Conservation (phyloP, 1,140 invertebrate genomes). For the Nephotettix cincticeps region DNA sequence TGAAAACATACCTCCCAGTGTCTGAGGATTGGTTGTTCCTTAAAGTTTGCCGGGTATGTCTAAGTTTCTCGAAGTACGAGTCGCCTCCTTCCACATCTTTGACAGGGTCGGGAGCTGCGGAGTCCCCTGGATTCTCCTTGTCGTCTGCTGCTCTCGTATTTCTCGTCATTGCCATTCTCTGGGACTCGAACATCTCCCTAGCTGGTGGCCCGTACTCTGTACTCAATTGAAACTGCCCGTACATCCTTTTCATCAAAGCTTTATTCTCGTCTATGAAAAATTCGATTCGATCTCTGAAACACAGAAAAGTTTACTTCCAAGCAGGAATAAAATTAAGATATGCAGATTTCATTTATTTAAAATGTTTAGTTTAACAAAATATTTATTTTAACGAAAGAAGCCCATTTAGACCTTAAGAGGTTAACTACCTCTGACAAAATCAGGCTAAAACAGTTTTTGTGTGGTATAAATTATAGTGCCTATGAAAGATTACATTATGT, state of each 20-base stretch:
- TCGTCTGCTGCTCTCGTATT: slow-evolving; percentile 17
- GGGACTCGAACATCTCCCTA: slow-evolving; percentile 45
- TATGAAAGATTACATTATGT: too few species aligned
- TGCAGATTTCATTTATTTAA: neutral
- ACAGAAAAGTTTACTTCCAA: neutral
- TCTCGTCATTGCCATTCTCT: slow-evolving; percentile 6
- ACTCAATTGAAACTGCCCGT: slow-evolving; percentile 75
- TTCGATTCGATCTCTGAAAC: slow-evolving; percentile 80
- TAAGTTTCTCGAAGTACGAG: slow-evolving; percentile 54
- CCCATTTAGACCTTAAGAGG: too few species aligned
- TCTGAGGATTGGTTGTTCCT: slow-evolving; percentile 55
- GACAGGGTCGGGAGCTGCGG: slow-evolving; percentile 11
- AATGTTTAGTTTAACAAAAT: neutral
- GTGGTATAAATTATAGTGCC: too few species aligned
- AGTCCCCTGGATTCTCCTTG: neutral
- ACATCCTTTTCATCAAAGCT: slow-evolving; percentile 89
- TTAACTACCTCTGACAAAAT: too few species aligned
- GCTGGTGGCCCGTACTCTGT: slow-evolving; percentile 54
- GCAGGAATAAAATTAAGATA: neutral
- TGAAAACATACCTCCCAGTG: slow-evolving; percentile 62
- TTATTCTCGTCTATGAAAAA: slow-evolving; percentile 92
- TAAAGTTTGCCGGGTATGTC: slow-evolving; percentile 56
- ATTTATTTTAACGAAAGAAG: too few species aligned
- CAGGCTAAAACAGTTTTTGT: too few species aligned
- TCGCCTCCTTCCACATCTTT: slow-evolving; percentile 44